Evolutionary conservation across 2,888 invertebrate genomes (phyloP), one percentile per base, ranked within the genome.

Genomic region (Camptogramma bilineatum): DNA sequence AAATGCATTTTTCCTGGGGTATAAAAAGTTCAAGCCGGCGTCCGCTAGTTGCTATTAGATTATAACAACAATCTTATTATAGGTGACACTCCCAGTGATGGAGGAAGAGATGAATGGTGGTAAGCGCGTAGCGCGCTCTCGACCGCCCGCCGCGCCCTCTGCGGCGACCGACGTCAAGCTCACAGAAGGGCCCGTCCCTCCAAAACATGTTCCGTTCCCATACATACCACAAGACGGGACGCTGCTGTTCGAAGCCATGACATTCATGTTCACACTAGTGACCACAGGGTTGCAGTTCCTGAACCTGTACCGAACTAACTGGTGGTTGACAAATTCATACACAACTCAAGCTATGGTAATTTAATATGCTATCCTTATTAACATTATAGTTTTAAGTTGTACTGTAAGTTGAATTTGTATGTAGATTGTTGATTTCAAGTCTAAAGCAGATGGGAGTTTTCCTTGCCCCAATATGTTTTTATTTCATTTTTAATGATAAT

Each of bases 281-380:
- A 96, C 97, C 0, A 95, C 97, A 19, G 96, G 96, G 59, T 94
- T 99, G 61, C 99, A 99, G 90, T 98, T 98, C 83, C 94, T 99
- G 47, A 98, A 99, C 91, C 94, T 99, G 42, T 99, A 99, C 83
- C 95, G 98, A 74, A 98, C 98, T 1, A 97, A 98, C 13, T 99
- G 99, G 98, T 99, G 99, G 99, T 87, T 99, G 57, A 98, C 98
- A 0, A 96, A 99, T 82, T 98, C 98, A 0, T 96, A 97, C 82
- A 97, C 96, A 65, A 95, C 95, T 78, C 97, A 97, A 81, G 96
- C 97, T 65, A 95, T 99, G 95, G 99, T 98, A 91, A 54, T 50
- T 28, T 31, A 31, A 3, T 39, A 13, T 31, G 2, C 10, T 39
- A 10, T 39, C 13, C 34, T 39, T 39, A 39, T 13, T 39, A 39